Base-by-base conservation (phyloP, 30 jellyfish, hydroid and myxozoan genomes). In the Catostylus mosaicus region DNA sequence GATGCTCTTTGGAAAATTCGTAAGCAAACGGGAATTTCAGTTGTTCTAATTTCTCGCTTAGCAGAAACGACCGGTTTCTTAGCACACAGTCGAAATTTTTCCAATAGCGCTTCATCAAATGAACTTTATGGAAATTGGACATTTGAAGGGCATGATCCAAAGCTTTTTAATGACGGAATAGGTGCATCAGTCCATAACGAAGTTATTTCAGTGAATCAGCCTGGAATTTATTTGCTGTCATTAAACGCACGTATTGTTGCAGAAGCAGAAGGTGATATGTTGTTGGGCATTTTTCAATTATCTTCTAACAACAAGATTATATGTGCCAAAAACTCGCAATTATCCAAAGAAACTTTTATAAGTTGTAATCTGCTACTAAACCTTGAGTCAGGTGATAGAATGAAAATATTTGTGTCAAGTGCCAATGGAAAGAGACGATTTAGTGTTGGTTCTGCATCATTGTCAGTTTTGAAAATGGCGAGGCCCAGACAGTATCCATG, bases 1-100 rank as follows among this genome's bases (percentile, higher is more conserved):
- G 95, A 85, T 51, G 51, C 88, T 20, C 14, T 26, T n/a, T 85
- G 86, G 86, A 65, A 46, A 31, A 73, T 85, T 32, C 69, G 95
- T 48, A 73, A 75, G 54, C 81, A 77, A 50, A 85, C 83, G 22
- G 95, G 89, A 45, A 60, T 85, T 34, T 73, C 95, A 20, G 76
- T 65, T 35, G 73, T 85, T 19, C 84, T 85, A 9, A 10, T 81
- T 30, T 45, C 84, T 16, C 19, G 20, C 20, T 50, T 27, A 10
- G 5, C 5, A 50, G 27, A 73, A 12, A 20, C 66, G 10, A 67
- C 30, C 14, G 91, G 84, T 18, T 51, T 81, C 20, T 50, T 81
- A 27, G 91, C 91, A 12, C 68, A 54, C 51, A 14, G 60, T 27
- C 40, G 30, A 1, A 52, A 50, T 31, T 43, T 10, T 1, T 75